Base-by-base conservation (phyloP, 1,140 invertebrate species). In the Megathymus violae region DNA sequence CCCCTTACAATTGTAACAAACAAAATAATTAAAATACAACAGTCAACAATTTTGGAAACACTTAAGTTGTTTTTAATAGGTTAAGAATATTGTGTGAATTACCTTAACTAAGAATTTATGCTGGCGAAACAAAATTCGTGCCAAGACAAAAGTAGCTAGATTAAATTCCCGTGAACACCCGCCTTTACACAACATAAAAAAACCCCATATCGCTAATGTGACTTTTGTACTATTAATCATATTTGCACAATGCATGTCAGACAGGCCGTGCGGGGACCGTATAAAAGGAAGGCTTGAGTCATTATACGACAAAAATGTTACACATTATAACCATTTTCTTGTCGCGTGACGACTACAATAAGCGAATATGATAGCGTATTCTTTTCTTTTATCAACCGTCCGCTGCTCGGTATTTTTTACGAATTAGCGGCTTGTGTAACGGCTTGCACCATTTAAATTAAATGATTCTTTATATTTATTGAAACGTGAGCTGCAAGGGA, bases 211-310 rank as follows among this genome's bases (percentile, higher is more conserved):
- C 82, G 81, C 78, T 84, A 82, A 79, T 74, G 73, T 74, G 75
- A 69, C 69, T 74, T 63, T 67, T 63, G 38, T 52, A 71, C 76
- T 77, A 88, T 89, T 87, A 88, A 89, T 89, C 85, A 88, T 80
- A 62, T 75, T 83, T 67, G 65, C 77, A 89, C 85, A 88, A 88
- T 82, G 72, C 76, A 65, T 72, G 80, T 76, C 75, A 73, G 71
- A 62, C 60, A 63, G 58, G 63, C 62, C 65, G 70, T 74, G 69
- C 61, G 69, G 76, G 76, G 67, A 69, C 34, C 60, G 44, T 54
- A 80, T 62, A 71, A 78, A 78, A 72, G 76, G 75, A 80, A 81
- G 72, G 76, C 69, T 81, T 81, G 62, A 80, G 66, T 66, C 47
- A 74, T 80, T 80, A 79, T 74, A 63, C 66, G 64, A 41, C 62